Percentiles rank a stretch among this genome's conserved stretches.
These are phyloP conservation scores for Phrynocephalus guinanensis DNA, from an alignment of 2,797 vertebrate species.

Conservation along the genomic window DNA sequence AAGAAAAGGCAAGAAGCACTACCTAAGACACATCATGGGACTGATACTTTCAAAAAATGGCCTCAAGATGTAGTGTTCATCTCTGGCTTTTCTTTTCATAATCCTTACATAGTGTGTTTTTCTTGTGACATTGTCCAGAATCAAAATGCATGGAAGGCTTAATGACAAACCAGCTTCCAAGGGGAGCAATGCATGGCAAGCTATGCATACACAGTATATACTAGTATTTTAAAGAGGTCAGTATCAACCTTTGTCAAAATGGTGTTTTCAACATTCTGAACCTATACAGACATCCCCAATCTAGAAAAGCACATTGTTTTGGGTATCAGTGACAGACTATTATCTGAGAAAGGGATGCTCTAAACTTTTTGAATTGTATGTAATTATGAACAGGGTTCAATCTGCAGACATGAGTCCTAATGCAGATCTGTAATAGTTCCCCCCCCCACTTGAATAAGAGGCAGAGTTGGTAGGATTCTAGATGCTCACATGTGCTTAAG, in stretches of 20 bases:
- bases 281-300: background rate
- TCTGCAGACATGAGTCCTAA: background rate
- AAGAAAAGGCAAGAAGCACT: background rate
- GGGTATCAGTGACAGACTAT: background rate
- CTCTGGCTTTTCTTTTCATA: conserved; percentile 40
- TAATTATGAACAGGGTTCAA: background rate
- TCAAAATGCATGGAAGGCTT: conserved; percentile 34
- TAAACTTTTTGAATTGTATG: background rate
- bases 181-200: too few species aligned
- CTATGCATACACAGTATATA: background rate
- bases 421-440: background rate
- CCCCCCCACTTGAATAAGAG: background rate
- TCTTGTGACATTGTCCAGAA: conserved; percentile 41
- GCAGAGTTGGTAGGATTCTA: background rate
- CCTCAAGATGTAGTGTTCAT: conserved; percentile 15
- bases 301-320: background rate
- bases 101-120: background rate
- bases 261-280: background rate
- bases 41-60: conserved; percentile 33
- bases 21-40: conserved; percentile 3
- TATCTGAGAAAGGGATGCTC: background rate
- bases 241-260: background rate
- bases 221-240: background rate
- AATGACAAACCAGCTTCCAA: conserved; percentile 1
- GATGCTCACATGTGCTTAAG: background rate